Evolutionary conservation across 2,888 invertebrate genomes (phyloP).

Genomic region (Lasioglossum malachurum): DNA sequence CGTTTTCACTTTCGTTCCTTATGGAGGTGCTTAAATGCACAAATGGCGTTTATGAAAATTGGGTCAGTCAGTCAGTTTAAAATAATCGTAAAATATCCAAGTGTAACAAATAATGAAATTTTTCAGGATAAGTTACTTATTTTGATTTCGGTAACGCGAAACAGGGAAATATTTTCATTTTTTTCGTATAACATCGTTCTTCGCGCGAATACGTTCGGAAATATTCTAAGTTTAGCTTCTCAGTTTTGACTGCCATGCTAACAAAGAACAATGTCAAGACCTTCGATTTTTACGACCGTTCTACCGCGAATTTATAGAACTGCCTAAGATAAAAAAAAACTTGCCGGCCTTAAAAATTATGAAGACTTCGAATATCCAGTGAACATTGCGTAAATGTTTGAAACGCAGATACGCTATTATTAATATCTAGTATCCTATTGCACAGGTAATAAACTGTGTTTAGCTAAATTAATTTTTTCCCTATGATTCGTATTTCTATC

Average conservation of each 20-base stretch:
- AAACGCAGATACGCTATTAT: neutral
- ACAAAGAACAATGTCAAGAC: conserved; percentile 25
- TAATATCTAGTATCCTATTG: neutral
- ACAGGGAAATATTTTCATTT: neutral
- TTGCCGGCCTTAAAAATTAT: conserved; percentile 21
- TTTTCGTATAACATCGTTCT: neutral
- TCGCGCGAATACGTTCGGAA: neutral
- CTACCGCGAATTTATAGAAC: conserved; percentile 25
- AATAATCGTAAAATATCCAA: neutral
- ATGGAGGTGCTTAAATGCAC: neutral
- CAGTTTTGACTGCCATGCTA: neutral
- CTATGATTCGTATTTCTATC: neutral
- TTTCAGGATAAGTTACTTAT: neutral
- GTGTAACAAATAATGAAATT: neutral
- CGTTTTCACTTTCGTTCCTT: neutral
- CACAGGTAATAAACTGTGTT: no score
- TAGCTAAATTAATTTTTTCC: neutral
- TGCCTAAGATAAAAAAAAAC: neutral
- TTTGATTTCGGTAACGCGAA: neutral
- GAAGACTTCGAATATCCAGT: neutral
- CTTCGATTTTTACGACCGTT: conserved; percentile 32
- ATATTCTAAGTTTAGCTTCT: neutral
- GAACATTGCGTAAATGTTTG: neutral
- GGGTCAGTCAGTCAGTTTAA: neutral
- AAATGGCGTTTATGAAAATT: neutral